Evolutionary conservation across 2,797 vertebrate species (phyloP), one percentile per base, ranked within the genome.

Genomic region (Meda fulgida): DNA sequence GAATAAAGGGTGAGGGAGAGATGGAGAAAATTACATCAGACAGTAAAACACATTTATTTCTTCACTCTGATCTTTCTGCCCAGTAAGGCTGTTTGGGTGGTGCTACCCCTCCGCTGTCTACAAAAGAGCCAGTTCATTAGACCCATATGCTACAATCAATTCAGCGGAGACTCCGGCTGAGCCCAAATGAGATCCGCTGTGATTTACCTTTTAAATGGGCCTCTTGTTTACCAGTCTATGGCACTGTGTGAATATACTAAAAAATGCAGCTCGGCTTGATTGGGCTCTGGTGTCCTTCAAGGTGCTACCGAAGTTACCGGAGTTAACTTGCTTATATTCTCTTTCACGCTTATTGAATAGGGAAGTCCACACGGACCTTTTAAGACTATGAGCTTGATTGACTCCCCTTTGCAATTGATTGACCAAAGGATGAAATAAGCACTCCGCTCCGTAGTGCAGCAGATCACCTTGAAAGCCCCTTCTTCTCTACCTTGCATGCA

Each of bases 161-260:
- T 93, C 90, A 89, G 89, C 83, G 77, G 89, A 92, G 91, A 91
- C 90, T 79, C 60, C 85, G 14, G 86, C 89, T 91, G 91, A 93
- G 90, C 89, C 90, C 92, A 95, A 95, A 95, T 93, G 89, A 93
- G 92, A 91, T 95, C 93, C 91, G 90, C 87, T 91, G 93, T 93
- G 93, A 93, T 89, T 94, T 91, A 86, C 87, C 92, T 93, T 91
- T 91, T 92, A 87, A 93, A 89, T 88, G 82, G 89, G 89, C 90
- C 80, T 86, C 90, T 90, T 92, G 89, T 91, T 93, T 92, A 91
- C 86, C 82, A 85, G 58, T 80, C 79, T 78, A 60, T 80, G 84
- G 80, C 84, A 84, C 80, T 48, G 70, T 79, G 84, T 78, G 79
- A 87, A 85, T 67, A 75, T 84, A 70, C 87, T 11, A 73, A 84